A percentile compares a stretch with the other conserved stretches of the same genome.
phyloP scores from a whole-genome alignment of 2,797 vertebrate species.

The Serranus cabrilla region DNA sequence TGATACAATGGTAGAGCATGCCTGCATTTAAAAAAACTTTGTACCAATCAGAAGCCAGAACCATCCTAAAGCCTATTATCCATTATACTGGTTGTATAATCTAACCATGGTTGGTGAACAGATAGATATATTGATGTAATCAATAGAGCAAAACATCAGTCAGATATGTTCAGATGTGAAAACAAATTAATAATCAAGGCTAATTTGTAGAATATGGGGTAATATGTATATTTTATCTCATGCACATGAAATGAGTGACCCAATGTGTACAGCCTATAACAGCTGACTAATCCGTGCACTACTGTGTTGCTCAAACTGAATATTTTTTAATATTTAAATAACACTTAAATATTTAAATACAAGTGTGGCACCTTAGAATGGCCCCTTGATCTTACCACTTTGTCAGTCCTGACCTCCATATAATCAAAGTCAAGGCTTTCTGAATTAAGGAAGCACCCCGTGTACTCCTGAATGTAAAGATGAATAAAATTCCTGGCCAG shows the following conservation, averaged over 20 bases:
- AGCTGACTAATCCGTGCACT: background rate
- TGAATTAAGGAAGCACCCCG: background rate
- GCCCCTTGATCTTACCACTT: background rate
- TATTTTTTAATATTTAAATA: conserved; percentile 21
- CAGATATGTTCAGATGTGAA: background rate
- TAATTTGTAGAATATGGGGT: background rate
- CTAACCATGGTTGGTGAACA: background rate
- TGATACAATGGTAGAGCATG: background rate
- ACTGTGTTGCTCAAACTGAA: background rate
- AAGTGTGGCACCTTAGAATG: background rate
- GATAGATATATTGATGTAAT: background rate
- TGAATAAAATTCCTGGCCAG: background rate
- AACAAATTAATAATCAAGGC: background rate
- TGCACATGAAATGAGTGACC: background rate
- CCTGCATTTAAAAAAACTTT: background rate
- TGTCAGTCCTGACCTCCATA: conserved; percentile 5
- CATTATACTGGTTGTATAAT: background rate
- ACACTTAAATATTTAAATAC: conserved; percentile 18
- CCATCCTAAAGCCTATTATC: background rate
- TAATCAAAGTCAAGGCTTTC: background rate
- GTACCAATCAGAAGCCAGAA: background rate
- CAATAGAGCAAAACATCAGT: background rate
- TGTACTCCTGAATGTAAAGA: background rate
- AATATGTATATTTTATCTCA: background rate
- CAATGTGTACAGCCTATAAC: background rate